Evolutionary conservation across 35 echinoderm and acorn worm species (phyloP).

Genomic region (Patiria miniata): DNA sequence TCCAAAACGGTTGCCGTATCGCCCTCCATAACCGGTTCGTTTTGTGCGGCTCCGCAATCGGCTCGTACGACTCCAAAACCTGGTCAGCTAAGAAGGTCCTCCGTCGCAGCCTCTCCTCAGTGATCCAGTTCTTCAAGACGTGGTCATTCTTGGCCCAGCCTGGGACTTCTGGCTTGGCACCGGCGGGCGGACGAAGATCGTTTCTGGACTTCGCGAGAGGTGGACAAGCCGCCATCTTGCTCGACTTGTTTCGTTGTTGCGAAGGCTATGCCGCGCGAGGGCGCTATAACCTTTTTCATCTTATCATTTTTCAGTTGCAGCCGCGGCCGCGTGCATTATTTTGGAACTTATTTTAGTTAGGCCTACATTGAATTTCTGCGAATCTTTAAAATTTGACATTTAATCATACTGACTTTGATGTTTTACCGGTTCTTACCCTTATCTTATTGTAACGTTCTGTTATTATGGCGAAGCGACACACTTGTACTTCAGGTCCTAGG

Average conservation of each 20-base stretch:
- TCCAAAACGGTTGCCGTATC: conserved; percentile 51
- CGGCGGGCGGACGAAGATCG: conserved; percentile 82
- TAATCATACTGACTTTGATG: too few relatives aligned
- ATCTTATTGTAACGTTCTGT: too few relatives aligned
- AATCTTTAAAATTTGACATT: too few relatives aligned
- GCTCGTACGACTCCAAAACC: conserved; percentile 71
- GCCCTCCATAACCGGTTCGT: conserved; percentile 29
- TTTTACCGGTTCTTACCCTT: too few relatives aligned
- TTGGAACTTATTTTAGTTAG: too few relatives aligned
- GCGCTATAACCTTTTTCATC: background rate
- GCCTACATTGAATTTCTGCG: too few relatives aligned
- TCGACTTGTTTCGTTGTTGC: background rate
- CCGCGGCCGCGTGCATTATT: too few relatives aligned
- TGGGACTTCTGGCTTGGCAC: conserved; percentile 73
- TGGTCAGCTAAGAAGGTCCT: conserved; percentile 84
- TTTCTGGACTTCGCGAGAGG: conserved; percentile 49
- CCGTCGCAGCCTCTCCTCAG: conserved; percentile 83
- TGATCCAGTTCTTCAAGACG: conserved; percentile 86
- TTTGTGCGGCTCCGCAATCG: conserved; percentile 32
- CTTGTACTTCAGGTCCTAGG: too few relatives aligned
- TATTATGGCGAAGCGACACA: too few relatives aligned
- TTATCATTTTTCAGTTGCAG: too few relatives aligned
- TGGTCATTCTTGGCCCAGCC: conserved; percentile 85
- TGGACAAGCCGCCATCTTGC: conserved; percentile 70
- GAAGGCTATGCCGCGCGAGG: background rate